Base-by-base conservation (phyloP, 2,797 vertebrate genomes). In the Synanceia verrucosa region DNA sequence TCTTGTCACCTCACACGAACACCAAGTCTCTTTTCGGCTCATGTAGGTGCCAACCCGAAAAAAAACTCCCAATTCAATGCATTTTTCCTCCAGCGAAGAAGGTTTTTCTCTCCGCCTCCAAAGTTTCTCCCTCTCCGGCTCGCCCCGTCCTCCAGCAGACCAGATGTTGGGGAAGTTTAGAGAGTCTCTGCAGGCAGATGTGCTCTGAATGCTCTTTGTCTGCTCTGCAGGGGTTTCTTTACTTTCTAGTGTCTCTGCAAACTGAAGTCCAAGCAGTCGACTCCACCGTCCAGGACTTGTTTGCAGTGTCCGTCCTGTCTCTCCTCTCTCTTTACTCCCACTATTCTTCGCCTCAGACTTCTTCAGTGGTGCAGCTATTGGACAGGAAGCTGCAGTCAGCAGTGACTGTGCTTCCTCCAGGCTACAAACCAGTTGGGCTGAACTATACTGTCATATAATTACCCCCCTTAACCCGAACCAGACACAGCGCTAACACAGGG, bases 321-420 rank as follows among this genome's bases (percentile, higher is more conserved):
- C 76, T 65, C 85, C 50, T 75, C 65, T 60, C 68, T 76, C 75
- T 75, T 72, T 70, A 69, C 91, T 80, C 87, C 75, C 76, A 78
- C 79, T 87, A 66, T 68, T 69, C 58, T 76, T 31, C 72, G 82
- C 66, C 79, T 79, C 81, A 79, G 71, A 81, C 86, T 85, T 71
- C 41, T 68, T n/a, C n/a, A n/a, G 76, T 58, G 89, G 76, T 82
- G 78, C 85, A 79, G 79, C 84, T 86, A 78, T 90, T 90, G 83
- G 81, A 91, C 94, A 94, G 94, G 94, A 95, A 95, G 90, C 92
- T 90, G 50, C 88, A 94, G 89, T 89, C 88, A 89, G 90, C 89
- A 76, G 90, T 89, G 92, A 94, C 93, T 93, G 86, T 84, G 91
- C 91, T 94, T 93, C 94, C 94, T 94, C 82, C 88, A 86, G 89